Base-by-base conservation (phyloP, 2,888 invertebrate species). In the Diadromus collaris region DNA sequence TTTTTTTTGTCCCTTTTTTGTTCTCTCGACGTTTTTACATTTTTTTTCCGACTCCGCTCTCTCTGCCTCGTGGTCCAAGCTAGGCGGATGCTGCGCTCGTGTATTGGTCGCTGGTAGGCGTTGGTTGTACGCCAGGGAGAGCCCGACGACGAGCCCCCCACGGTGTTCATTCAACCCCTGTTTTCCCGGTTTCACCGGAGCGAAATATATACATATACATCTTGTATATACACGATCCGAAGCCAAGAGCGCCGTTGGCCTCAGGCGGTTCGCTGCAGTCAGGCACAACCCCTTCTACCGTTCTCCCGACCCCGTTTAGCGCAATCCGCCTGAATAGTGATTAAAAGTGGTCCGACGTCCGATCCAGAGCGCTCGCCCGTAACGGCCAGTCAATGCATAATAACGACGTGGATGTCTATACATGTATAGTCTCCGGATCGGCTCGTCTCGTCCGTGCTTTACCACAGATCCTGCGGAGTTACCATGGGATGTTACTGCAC, bases 251-350 rank as follows among this genome's bases (percentile, higher is more conserved):
- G 64, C 77, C 79, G 73, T 63, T 38, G 69, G 73, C 76, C 79
- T 75, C 78, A 75, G 73, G 79, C 72, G 70, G 61, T 82, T 75
- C 65, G 60, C 58, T 68, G 68, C 54, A 75, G 80, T 75, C 70
- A 74, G 68, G 65, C 63, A 54, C 64, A 69, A 71, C 56, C 70
- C 27, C 73, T 60, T 80, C 74, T 78, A 58, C 51, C 46, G 41
- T 72, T 63, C 77, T 27, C 76, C 76, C 74, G 67, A 63, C 69
- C 78, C 77, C 83, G 85, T 85, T 86, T 84, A 86, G 84, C 83
- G 81, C 82, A 86, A 84, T 85, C 80, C 83, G 83, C 79, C 81
- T 83, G 84, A 84, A 86, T 82, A 77, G 86, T 87, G 87, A 87
- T 87, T 87, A 87, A 87, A 87, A 86, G 83, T 83, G 84, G 80